A percentile compares a stretch with the other conserved stretches of the same genome.
phyloP scores from a whole-genome alignment of 1,140 invertebrate species.

The Bombus confusus region DNA sequence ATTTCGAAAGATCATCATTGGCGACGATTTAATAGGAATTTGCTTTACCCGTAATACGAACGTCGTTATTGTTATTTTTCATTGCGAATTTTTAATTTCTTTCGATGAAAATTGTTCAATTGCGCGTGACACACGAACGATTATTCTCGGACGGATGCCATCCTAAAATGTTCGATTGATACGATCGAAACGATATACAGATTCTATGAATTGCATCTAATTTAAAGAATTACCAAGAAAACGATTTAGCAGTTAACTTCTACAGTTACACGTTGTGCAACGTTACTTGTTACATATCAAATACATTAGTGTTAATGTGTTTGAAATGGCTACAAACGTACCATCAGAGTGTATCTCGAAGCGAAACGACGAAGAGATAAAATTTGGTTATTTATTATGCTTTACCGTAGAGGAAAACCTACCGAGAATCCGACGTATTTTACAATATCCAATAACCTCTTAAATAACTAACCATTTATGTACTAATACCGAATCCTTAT shows the following conservation, averaged over 20 bases:
- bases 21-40: neutral
- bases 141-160: too few species aligned
- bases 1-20: neutral
- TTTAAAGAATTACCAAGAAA: neutral
- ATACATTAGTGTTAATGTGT: neutral
- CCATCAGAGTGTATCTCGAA: too few species aligned
- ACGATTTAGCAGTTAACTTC: neutral
- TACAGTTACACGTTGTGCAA: neutral
- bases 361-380: neutral
- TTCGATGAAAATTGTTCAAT: too few species aligned
- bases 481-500: neutral
- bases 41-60: too few species aligned
- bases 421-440: neutral
- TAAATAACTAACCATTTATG: neutral
- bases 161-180: too few species aligned
- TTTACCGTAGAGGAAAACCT: neutral
- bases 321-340: neutral
- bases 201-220: neutral
- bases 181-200: neutral
- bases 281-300: too few species aligned
- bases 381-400: neutral
- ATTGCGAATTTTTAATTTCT: too few species aligned
- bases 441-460: neutral
- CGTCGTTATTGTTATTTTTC: too few species aligned
- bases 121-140: too few species aligned